Base-by-base conservation (phyloP, 2,797 vertebrate species). In the Miichthys miiuy region DNA sequence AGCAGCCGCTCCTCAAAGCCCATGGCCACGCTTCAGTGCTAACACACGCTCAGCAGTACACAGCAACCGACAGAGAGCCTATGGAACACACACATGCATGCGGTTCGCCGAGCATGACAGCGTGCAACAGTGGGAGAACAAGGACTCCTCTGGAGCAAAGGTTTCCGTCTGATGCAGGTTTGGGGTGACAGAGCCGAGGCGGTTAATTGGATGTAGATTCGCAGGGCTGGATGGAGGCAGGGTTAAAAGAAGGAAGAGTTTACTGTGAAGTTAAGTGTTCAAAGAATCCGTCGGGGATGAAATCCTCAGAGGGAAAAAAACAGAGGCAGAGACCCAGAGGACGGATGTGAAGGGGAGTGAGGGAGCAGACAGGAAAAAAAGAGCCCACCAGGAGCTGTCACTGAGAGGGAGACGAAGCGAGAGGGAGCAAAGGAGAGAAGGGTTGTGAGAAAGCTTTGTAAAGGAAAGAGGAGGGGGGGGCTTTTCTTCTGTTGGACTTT, bases 341-440 rank as follows among this genome's bases (percentile, higher is more conserved):
- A 87, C 75, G 89, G 87, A 89, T 88, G 87, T 88, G 89, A 91
- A 38, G 70, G 77, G 80, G 58, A 88, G 81, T 18, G 65, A 82
- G 75, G 79, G 82, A 85, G 82, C 61, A 81, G 73, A 68, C 41
- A 57, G 57, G 56, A 23, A 77, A 85, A 86, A 90, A 83, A 80
- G 71, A 85, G 68, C 91, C 89, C 92, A 91, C 90, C 89, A 86
- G 91, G 88, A 93, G 90, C 88, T 85, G 88, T 93, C 89, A 88
- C 25, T 77, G 86, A 87, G 85, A 80, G 82, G 68, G 83, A 87
- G 86, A 85, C 69, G 20, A 72, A 88, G 79, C 60, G 69, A 89
- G 88, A 90, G 75, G 80, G 79, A 86, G 91, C 72, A 70, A 83
- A 82, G 81, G 83, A 86, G 80, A 85, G 87, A 88, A 75, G 81